A percentile compares a stretch with the other conserved stretches of the same genome.
These are phyloP conservation scores for Ornithoptera alexandrae DNA, from an alignment of 2,888 invertebrate genomes.

Conservation along the genomic window DNA sequence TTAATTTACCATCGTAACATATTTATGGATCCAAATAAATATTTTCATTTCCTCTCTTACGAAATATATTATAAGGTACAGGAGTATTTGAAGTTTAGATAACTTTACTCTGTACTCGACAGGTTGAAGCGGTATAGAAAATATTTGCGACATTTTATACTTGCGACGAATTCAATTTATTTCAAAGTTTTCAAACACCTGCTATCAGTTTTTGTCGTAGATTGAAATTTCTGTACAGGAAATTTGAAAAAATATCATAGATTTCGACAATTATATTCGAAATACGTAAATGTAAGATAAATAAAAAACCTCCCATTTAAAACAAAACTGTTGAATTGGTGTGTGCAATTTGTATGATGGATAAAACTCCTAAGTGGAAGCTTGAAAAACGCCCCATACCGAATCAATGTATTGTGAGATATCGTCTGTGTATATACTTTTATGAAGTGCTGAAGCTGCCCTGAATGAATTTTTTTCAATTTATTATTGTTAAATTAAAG, in stretches of 20 bases:
- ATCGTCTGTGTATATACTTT: background rate
- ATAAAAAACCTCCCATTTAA: background rate
- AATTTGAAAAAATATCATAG: background rate
- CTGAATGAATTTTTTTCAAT: background rate
- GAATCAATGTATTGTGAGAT: background rate
- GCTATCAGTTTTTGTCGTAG: background rate
- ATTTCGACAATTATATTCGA: background rate
- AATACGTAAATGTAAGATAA: background rate
- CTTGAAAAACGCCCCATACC: background rate
- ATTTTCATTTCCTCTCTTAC: background rate
- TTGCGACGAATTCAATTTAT: background rate
- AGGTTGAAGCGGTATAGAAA: background rate
- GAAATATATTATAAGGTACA: background rate
- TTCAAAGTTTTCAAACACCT: background rate
- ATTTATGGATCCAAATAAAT: background rate
- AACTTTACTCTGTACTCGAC: background rate
- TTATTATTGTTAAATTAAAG: background rate
- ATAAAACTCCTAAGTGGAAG: background rate
- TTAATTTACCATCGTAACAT: background rate
- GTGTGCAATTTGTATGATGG: background rate
- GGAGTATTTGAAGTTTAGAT: slow-evolving; percentile 1
- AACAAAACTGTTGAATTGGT: no score
- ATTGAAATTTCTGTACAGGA: background rate
- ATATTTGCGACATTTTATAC: background rate
- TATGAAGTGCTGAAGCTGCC: background rate